phyloP scores from a whole-genome alignment of 2,888 invertebrate species.

The Panorpa germanica region DNA sequence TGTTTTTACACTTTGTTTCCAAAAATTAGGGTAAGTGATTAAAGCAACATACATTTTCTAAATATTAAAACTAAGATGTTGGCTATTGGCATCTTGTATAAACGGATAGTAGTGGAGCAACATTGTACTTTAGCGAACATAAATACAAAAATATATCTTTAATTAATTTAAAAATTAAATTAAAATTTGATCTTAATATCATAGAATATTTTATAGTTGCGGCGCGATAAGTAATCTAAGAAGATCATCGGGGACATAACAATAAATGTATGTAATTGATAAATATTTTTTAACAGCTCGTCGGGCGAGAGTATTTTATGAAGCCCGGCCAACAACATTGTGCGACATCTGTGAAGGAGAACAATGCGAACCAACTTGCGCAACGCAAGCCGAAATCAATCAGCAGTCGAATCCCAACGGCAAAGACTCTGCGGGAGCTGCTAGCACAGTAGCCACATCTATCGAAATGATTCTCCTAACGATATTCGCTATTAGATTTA shows the following conservation, averaged over 20 bases:
- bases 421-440: too few species aligned
- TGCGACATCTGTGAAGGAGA: slow-evolving; percentile 71
- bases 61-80: too few species aligned
- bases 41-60: too few species aligned
- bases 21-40: too few species aligned
- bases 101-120: slow-evolving; percentile 20
- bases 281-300: slow-evolving; percentile 35
- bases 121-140: slow-evolving; percentile 10
- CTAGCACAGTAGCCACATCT: too few species aligned
- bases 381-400: slow-evolving; percentile 19
- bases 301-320: slow-evolving; percentile 67
- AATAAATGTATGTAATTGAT: too few species aligned
- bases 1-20: slow-evolving; percentile 3
- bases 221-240: too few species aligned
- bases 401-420: slow-evolving; percentile 9
- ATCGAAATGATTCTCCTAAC: too few species aligned
- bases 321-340: slow-evolving; percentile 43
- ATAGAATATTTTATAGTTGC: too few species aligned
- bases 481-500: too few species aligned
- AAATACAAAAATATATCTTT: slow-evolving; percentile 3
- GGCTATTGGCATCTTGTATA: too few species aligned
- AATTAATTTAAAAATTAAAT: slow-evolving; percentile 2
- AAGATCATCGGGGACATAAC: too few species aligned
- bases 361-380: slow-evolving; percentile 32
- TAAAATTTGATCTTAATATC: slow-evolving; percentile 7